Evolutionary conservation across 2,113 vertebrate genomes (phyloP), one percentile per base, ranked within the genome.

Genomic region (Poeciliopsis turrubarensis): DNA sequence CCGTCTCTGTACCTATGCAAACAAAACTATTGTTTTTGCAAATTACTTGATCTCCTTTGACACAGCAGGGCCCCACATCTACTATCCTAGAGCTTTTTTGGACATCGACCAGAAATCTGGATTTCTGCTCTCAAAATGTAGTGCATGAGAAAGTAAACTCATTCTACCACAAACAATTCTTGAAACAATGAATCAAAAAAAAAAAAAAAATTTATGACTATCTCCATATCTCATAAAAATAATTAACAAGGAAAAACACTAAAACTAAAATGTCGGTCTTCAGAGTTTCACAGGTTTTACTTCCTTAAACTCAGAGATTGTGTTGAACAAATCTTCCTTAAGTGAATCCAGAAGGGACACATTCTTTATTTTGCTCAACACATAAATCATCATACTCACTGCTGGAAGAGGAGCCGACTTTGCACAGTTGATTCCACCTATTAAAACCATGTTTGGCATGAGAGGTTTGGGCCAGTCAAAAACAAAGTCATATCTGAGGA

Each of bases 361-460:
- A n/a, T 51, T 29, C 30, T 34, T 65, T 44, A 57, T 39, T 70
- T 77, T 77, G 44, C n/a, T 61, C 68, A 60, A 44, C 32, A 27
- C 22, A 72, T 76, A 60, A 30, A 75, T 60, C 76, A n/a, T n/a
- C 62, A 69, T 70, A 93, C 94, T 87, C 79, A 96, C 95, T 69
- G 86, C 87, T 44, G 95, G 74, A 3, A 97, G 86, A 13, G 87
- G 61, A n/a, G 75, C 92, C 39, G 60, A 84, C 47, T 77, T 91
- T 73, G 17, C 85, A 89, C 94, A 96, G 74, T 94, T 96, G 89
- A 95, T 93, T 11, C 94, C 95, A 29, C 95, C 95, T 1, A 96
- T 93, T 0, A 92, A 92, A 81, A 96, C 41, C 91, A 95, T 91
- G 73, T 97, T 98, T 69, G 96, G 96, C 96, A 98, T 95, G 31